Percentiles rank a stretch among this genome's conserved stretches.
Conservation (phyloP, 2,888 invertebrate species). For the Dioctria linearis region DNA sequence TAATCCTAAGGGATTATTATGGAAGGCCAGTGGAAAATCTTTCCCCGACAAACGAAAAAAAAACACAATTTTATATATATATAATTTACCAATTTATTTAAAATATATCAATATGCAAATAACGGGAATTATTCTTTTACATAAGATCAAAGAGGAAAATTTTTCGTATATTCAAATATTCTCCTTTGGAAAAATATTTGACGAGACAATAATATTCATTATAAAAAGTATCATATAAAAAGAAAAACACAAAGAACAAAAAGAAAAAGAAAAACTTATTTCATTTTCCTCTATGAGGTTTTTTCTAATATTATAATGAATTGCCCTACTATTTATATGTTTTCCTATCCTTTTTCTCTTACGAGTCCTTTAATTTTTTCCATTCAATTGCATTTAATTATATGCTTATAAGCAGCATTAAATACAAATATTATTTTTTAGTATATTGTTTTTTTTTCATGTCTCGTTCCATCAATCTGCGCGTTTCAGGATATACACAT, state of each 20-base stretch:
- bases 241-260: constrained; percentile 7
- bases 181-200: constrained; percentile 40
- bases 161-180: constrained; percentile 44
- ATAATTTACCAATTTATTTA: constrained; percentile 47
- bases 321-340: not conserved
- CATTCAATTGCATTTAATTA: constrained; percentile 19
- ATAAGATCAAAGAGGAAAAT: constrained; percentile 33
- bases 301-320: not conserved
- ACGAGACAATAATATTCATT: not conserved
- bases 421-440: constrained; percentile 31
- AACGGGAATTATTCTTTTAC: constrained; percentile 40
- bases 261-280: constrained; percentile 25
- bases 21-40: no score
- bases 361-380: constrained; percentile 9
- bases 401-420: not conserved
- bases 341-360: not conserved
- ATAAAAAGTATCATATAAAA: not conserved
- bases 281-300: constrained; percentile 43
- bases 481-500: not conserved
- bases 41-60: no score
- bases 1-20: no score
- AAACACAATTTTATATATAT: not conserved
- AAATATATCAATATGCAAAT: constrained; percentile 49
- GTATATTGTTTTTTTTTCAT: constrained; percentile 15
- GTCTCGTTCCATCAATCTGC: constrained; percentile 1